Evolutionary conservation across 2,797 vertebrate genomes (phyloP).

Genomic region (Molothrus ater): DNA sequence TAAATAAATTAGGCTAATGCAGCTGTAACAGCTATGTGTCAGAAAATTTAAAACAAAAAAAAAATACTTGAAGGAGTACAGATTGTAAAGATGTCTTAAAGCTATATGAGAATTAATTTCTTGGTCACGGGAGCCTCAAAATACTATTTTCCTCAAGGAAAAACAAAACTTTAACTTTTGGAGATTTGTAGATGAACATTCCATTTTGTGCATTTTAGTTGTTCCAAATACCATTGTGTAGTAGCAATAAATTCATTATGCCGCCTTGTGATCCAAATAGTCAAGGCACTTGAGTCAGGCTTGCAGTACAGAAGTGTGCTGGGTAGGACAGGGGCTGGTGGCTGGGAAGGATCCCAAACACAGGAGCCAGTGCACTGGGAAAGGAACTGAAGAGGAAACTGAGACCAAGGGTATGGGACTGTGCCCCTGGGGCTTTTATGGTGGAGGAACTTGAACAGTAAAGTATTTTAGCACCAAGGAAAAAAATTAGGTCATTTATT

Average conservation of each 20-base stretch:
- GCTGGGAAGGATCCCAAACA: neutral
- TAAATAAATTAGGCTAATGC: neutral
- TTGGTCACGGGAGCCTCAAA: neutral
- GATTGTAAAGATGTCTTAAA: neutral
- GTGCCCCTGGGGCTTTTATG: neutral
- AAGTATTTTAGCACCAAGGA: neutral
- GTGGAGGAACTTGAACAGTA: neutral
- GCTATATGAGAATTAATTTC: neutral
- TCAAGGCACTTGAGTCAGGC: neutral
- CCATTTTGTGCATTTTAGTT: neutral
- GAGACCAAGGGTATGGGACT: too few species aligned
- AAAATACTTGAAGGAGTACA: neutral
- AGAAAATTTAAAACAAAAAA: neutral
- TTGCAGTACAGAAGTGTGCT: neutral
- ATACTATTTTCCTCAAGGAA: neutral
- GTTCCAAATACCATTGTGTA: neutral
- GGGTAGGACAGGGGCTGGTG: neutral
- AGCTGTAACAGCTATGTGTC: neutral
- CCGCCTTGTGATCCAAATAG: neutral
- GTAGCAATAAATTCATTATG: neutral
- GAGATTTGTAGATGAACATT: neutral
- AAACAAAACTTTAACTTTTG: neutral
- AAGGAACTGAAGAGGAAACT: neutral
- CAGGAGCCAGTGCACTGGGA: neutral
- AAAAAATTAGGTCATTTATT: neutral